Conservation (phyloP, 2,113 vertebrate species). For the Corythornis cristatus region DNA sequence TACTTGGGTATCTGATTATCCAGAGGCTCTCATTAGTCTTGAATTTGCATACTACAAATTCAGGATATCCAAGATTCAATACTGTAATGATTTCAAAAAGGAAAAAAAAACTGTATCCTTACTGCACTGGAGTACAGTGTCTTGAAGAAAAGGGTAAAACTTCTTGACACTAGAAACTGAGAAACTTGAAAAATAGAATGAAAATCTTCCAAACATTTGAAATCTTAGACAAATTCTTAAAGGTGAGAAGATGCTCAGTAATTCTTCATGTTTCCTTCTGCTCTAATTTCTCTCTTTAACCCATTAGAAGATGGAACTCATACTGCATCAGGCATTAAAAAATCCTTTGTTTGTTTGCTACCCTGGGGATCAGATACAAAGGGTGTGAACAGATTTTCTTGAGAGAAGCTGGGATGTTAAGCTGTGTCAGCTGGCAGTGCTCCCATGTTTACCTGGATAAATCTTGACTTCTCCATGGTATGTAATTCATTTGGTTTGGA, state of each 20-base stretch:
- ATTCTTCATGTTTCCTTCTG: background rate
- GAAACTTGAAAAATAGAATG: background rate
- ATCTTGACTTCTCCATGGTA: no score
- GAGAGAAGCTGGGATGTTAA: background rate
- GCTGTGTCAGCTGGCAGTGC: background rate
- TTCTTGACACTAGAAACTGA: background rate
- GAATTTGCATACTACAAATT: background rate
- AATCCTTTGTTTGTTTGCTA: background rate
- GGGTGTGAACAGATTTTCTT: background rate
- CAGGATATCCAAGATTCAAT: background rate
- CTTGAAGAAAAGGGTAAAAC: background rate
- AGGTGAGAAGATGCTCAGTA: background rate
- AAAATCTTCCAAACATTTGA: background rate
- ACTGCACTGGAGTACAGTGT: background rate
- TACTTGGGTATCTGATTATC: background rate
- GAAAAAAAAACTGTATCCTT: background rate
- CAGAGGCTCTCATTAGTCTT: background rate
- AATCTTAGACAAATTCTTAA: background rate
- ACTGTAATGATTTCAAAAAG: background rate
- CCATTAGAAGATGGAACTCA: background rate
- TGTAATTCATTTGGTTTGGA: background rate
- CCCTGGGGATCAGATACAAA: background rate
- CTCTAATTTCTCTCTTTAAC: background rate
- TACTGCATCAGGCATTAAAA: background rate
- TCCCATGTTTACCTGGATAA: background rate